Base-by-base conservation (phyloP, 2,797 vertebrate genomes). In the Catamblyrhynchus diadema region DNA sequence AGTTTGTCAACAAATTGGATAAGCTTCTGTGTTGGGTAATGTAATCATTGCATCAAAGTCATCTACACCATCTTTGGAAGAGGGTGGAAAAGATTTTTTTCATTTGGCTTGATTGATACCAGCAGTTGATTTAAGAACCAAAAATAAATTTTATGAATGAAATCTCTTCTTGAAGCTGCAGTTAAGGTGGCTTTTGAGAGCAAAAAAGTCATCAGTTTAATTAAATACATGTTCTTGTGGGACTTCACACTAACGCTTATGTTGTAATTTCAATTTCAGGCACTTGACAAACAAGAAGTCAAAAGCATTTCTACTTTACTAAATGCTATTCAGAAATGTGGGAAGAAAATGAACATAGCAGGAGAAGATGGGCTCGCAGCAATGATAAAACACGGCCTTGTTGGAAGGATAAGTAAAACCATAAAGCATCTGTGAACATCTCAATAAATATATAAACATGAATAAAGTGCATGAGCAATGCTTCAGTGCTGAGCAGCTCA, bases 401-500 rank as follows among this genome's bases (percentile, higher is more conserved):
- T 99, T 75, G 97, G 97, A 97, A 99, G 98, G 99, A 99, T 99
- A 98, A 99, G 99, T 99, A 97, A 96, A 94, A 77, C 92, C 65
- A 80, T 77, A 79, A 71, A 47, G 8, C 75, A 69, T 42, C 51
- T 1, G 1, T 53, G 33, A 72, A 39, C 33, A 21, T 51, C 13
- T 65, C 7, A 62, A 85, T 66, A 50, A 10, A 44, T 33, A 14
- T 1, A 24, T 6, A 44, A 25, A 51, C 33, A 32, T 24, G 4
- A 45, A 12, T 35, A 15, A 60, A 66, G 24, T 48, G 12, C 20
- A 22, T 57, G 35, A 81, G 30, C 41, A 70, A n/a, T 74, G 32
- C 22, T 65, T 67, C 56, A 35, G 23, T 78, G 44, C 42, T 72
- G 72, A 60, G 39, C 35, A 81, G 14, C 71, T 83, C 73, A 48